Evolutionary conservation across 2,113 vertebrate genomes (phyloP).

Genomic region (Myiozetetes cayanensis): DNA sequence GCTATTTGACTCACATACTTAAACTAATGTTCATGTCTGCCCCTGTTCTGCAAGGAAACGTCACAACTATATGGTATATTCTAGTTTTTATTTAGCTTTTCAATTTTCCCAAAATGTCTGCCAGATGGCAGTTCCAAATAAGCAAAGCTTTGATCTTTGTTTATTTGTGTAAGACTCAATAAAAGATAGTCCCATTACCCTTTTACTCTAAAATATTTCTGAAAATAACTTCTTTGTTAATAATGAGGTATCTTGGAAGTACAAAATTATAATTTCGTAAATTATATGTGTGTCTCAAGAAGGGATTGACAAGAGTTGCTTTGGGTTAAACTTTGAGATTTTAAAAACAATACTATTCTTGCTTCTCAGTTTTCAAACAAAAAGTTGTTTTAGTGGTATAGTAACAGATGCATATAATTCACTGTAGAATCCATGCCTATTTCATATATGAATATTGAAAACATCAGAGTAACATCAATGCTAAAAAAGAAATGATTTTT

Average conservation of each 20-base stretch:
- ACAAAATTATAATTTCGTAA: not conserved
- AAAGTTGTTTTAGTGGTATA: not conserved
- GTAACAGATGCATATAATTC: not conserved
- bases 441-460: not conserved
- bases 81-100: not conserved
- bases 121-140: not conserved
- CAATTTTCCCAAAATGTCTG: not conserved
- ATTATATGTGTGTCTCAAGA: not conserved
- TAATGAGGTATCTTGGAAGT: not conserved
- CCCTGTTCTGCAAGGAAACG: not conserved
- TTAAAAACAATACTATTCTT: not conserved
- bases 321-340: not conserved
- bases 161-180: not conserved
- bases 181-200: not conserved
- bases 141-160: not conserved
- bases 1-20: not conserved
- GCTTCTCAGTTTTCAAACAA: not conserved
- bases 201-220: not conserved
- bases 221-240: not conserved
- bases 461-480: not conserved
- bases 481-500: not conserved
- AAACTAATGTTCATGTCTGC: not conserved
- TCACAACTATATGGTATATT: not conserved
- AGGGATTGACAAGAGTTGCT: not conserved
- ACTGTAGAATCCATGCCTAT: not conserved